Evolutionary conservation across 2,113 vertebrate genomes (phyloP).

Genomic region (Tauraco erythrolophus): DNA sequence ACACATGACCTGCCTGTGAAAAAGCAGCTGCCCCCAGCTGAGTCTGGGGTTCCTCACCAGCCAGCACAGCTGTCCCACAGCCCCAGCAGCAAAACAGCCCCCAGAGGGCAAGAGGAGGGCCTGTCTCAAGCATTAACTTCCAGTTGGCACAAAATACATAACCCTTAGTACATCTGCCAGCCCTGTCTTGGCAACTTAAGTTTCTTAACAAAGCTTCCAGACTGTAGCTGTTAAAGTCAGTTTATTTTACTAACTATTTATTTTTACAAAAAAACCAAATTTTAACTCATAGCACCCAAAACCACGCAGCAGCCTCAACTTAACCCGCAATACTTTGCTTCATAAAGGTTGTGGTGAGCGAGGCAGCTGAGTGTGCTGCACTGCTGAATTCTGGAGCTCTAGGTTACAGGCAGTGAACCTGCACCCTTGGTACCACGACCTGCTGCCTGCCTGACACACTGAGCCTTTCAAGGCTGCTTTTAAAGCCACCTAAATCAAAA

Average conservation of each 20-base stretch:
- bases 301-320: neutral
- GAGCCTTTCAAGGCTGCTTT: rapidly evolving
- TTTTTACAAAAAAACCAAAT: neutral
- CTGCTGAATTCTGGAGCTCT: neutral
- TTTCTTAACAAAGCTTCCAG: neutral
- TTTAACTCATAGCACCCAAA: neutral
- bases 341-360: too few relatives aligned
- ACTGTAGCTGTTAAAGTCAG: rapidly evolving
- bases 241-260: neutral
- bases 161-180: rapidly evolving
- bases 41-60: too few relatives aligned
- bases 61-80: too few relatives aligned
- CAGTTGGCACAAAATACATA: rapidly evolving
- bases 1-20: too few relatives aligned
- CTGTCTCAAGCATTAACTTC: rapidly evolving
- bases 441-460: neutral
- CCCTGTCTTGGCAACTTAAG: rapidly evolving
- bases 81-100: too few relatives aligned
- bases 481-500: neutral
- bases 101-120: too few relatives aligned
- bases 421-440: neutral
- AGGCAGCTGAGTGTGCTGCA: rapidly evolving
- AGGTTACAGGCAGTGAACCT: too few relatives aligned
- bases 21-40: too few relatives aligned
- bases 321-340: neutral